phyloP scores from a whole-genome alignment of 2,888 invertebrate species.

The Hedya salicella region DNA sequence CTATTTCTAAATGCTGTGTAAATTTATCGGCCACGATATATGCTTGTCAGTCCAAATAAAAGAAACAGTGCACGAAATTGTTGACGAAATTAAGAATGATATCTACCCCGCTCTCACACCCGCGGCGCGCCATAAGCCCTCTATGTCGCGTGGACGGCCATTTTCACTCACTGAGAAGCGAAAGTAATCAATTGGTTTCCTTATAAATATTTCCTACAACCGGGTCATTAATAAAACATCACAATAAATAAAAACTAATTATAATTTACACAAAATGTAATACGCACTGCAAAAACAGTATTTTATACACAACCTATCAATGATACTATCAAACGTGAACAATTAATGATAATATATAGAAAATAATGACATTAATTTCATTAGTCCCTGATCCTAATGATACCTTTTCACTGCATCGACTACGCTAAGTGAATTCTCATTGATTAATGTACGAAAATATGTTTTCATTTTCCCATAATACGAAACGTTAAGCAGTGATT shows the following conservation, averaged over 20 bases:
- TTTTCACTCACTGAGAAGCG: constrained; percentile 36
- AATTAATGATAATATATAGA: constrained; percentile 44
- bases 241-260: constrained; percentile 72
- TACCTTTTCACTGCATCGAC: constrained; percentile 34
- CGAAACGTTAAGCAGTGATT: constrained; percentile 54
- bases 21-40: constrained; percentile 7
- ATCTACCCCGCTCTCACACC: constrained; percentile 43
- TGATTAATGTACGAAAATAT: constrained; percentile 52
- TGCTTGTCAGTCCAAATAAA: constrained; percentile 35
- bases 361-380: constrained; percentile 47
- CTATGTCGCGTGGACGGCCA: constrained; percentile 24
- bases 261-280: constrained; percentile 60
- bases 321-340: constrained; percentile 50
- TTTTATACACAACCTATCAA: constrained; percentile 69
- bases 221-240: constrained; percentile 59
- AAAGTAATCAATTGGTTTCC: constrained; percentile 33
- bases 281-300: constrained; percentile 55
- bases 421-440: constrained; percentile 42
- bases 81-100: constrained; percentile 43
- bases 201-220: constrained; percentile 43
- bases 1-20: constrained; percentile 21
- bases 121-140: constrained; percentile 14
- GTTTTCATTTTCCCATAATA: constrained; percentile 48
- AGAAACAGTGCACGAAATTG: constrained; percentile 41
- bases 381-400: constrained; percentile 50